A percentile compares a stretch with the other conserved stretches of the same genome.
Conservation (phyloP, 2,113 vertebrate species). For the Tachysurus vachellii region DNA sequence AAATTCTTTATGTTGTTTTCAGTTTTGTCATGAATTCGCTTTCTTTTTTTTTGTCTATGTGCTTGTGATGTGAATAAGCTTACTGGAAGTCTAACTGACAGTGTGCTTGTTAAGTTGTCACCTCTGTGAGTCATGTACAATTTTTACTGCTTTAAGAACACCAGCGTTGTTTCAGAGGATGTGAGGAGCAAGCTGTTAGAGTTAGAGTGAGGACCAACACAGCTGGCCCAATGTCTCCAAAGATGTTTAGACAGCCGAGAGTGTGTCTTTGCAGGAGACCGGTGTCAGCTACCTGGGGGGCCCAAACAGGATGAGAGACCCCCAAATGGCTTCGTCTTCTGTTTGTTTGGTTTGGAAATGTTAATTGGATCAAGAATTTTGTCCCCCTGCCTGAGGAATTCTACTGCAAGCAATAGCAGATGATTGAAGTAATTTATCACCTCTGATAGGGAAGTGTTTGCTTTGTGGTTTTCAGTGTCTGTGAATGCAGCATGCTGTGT, state of each 20-base stretch:
- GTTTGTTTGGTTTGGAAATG: slow-evolving; percentile 40
- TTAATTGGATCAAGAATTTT: slow-evolving; percentile 40
- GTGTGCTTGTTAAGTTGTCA: slow-evolving; percentile 11
- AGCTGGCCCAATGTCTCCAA: slow-evolving; percentile 37
- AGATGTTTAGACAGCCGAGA: slow-evolving; percentile 44
- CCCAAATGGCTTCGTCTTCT: slow-evolving; percentile 45
- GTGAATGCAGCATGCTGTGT: slow-evolving; percentile 8
- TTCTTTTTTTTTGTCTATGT: neutral
- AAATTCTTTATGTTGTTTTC: neutral
- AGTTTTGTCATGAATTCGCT: neutral
- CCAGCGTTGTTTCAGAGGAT: slow-evolving; percentile 2
- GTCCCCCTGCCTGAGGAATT: slow-evolving; percentile 3
- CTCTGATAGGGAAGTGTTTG: slow-evolving; percentile 24
- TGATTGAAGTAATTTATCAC: slow-evolving; percentile 15
- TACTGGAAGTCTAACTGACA: neutral
- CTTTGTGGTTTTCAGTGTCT: slow-evolving; percentile 18
- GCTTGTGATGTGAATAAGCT: neutral
- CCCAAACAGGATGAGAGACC: slow-evolving; percentile 37
- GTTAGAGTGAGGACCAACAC: slow-evolving; percentile 45
- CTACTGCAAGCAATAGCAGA: neutral
- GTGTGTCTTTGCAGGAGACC: slow-evolving; percentile 25
- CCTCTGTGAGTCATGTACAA: neutral
- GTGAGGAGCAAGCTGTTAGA: neutral
- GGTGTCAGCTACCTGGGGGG: slow-evolving; percentile 34
- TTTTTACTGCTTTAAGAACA: slow-evolving; percentile 17